Conservation (phyloP, 2,797 vertebrate genomes). For the Nothura maculosa region DNA sequence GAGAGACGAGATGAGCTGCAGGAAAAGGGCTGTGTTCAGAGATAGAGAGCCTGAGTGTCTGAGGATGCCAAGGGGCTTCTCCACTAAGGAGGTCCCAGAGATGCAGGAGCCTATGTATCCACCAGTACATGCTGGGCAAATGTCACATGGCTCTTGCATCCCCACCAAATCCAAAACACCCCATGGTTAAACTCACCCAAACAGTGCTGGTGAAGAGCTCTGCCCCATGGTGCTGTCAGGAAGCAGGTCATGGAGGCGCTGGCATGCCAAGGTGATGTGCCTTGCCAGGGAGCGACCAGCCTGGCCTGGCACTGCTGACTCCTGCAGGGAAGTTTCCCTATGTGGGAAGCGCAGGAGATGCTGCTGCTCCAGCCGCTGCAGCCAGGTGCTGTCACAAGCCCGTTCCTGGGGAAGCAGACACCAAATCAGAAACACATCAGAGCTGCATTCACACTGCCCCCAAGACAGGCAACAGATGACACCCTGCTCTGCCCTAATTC, state of each 20-base stretch:
- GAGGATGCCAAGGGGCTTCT: not conserved
- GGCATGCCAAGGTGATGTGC: slow-evolving; percentile 67
- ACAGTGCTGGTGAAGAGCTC: rapidly evolving
- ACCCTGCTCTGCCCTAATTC: not conserved
- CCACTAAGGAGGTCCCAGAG: rapidly evolving
- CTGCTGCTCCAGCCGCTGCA: slow-evolving; percentile 71
- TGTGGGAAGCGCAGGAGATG: slow-evolving; percentile 46
- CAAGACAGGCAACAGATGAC: not conserved
- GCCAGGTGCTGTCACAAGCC: not conserved
- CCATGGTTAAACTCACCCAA: not conserved
- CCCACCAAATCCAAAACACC: rapidly evolving
- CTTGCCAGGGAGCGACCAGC: slow-evolving; percentile 52
- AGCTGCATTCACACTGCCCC: not conserved
- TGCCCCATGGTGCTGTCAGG: not conserved
- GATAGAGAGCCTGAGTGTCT: rapidly evolving
- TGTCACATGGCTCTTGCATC: too few relatives aligned
- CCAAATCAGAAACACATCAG: not conserved
- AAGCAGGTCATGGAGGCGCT: slow-evolving; percentile 53
- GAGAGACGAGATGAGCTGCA: slow-evolving; percentile 47
- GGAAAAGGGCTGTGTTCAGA: rapidly evolving
- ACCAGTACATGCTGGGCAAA: not conserved
- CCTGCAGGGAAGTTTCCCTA: slow-evolving; percentile 50
- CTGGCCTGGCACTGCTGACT: slow-evolving; percentile 58
- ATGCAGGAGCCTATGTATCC: rapidly evolving
- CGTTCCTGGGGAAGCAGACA: slow-evolving; percentile 69